Percentiles rank a stretch among this genome's conserved stretches.
phyloP scores from a whole-genome alignment of 2,113 vertebrate genomes.

The Cariama cristata region DNA sequence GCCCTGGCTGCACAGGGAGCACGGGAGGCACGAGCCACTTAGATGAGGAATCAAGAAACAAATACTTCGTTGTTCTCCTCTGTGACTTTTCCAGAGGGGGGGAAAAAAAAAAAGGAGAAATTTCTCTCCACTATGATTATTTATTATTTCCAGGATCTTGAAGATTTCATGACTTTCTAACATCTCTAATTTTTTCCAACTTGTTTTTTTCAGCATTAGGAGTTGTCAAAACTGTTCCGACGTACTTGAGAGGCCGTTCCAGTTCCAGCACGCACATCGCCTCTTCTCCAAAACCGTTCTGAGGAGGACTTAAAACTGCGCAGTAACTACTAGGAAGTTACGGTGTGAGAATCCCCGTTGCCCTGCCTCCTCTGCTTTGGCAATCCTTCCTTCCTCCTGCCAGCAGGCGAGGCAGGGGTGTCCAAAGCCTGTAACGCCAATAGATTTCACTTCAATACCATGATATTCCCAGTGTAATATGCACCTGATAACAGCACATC shows the following conservation, averaged over 20 bases:
- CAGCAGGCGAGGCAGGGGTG: constrained; percentile 42
- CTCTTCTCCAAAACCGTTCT: neutral
- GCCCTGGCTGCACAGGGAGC: neutral
- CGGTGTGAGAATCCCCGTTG: neutral
- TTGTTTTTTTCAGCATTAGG: neutral
- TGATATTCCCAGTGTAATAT: neutral
- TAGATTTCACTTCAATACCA: neutral
- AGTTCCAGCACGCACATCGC: fast-evolving
- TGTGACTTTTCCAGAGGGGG: neutral
- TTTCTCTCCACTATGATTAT: neutral
- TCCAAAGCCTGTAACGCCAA: neutral
- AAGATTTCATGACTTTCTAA: neutral
- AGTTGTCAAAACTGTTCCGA: neutral
- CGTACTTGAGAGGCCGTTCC: neutral
- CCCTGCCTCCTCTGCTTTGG: neutral
- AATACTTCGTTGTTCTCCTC: constrained; percentile 11
- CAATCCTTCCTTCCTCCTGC: constrained; percentile 20
- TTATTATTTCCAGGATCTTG: neutral
- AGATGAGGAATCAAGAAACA: neutral
- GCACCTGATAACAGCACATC: neutral
- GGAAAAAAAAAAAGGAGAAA: neutral
- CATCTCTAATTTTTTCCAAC: neutral
- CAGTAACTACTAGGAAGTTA: neutral
- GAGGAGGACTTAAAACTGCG: neutral
- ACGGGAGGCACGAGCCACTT: neutral